These are phyloP conservation scores for Leptoteleia sp. DNA, from an alignment of 1,140 invertebrate genomes.

Conservation along the genomic window DNA sequence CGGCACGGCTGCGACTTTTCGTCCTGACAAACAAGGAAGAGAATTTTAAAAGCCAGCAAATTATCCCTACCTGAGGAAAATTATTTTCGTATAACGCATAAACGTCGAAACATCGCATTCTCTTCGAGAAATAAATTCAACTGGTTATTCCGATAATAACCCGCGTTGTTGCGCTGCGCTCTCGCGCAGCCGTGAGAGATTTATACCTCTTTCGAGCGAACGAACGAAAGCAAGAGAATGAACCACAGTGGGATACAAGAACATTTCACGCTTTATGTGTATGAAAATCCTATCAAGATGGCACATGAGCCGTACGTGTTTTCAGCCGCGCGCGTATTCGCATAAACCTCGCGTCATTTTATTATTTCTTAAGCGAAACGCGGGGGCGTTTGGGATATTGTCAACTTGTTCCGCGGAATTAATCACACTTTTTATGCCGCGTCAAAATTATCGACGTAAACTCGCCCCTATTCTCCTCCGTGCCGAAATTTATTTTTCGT, in stretches of 20 bases:
- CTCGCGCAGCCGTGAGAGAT: conserved; percentile 62
- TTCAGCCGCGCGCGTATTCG: conserved; percentile 39
- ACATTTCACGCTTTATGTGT: conserved; percentile 66
- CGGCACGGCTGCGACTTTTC: conserved; percentile 53
- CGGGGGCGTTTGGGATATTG: conserved; percentile 39
- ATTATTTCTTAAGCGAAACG: conserved; percentile 46
- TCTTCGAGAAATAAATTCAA: conserved; percentile 66
- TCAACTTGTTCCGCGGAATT: conserved; percentile 38
- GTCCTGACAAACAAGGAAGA: conserved; percentile 63
- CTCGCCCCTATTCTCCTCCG: conserved; percentile 11
- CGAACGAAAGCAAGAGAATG: conserved; percentile 60
- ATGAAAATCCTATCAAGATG: conserved; percentile 66
- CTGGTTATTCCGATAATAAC: conserved; percentile 69
- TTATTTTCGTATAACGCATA: conserved; percentile 69
- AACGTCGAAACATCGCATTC: conserved; percentile 64
- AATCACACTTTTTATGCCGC: conserved; percentile 54
- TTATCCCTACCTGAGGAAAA: conserved; percentile 61
- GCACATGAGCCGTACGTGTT: conserved; percentile 54
- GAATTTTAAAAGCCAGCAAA: conserved; percentile 63
- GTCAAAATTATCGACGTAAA: conserved; percentile 32
- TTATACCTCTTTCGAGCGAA: conserved; percentile 60
- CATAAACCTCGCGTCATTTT: conserved; percentile 53
- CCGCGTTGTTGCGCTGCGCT: conserved; percentile 63
- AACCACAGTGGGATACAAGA: conserved; percentile 61
- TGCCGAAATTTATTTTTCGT: conserved; percentile 26